phyloP scores from a whole-genome alignment of 2,888 invertebrate species.

The Cheilosia scutellata region DNA sequence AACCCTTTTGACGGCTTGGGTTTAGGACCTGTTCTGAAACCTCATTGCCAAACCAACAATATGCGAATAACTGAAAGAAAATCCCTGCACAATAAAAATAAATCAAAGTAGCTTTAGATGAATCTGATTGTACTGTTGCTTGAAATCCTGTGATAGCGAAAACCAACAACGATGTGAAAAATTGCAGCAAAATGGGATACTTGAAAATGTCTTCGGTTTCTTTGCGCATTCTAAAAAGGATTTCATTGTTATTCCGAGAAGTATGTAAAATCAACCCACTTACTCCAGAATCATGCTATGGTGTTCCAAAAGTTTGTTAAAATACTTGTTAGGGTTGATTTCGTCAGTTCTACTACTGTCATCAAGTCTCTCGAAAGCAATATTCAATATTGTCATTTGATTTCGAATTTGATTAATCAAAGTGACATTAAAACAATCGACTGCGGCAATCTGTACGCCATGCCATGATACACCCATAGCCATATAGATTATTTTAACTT shows the following conservation, averaged over 20 bases:
- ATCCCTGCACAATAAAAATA: conserved; percentile 79
- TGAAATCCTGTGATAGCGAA: conserved; percentile 80
- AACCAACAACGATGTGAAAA: conserved; percentile 78
- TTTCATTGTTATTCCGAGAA: conserved; percentile 14
- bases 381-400: conserved; percentile 79
- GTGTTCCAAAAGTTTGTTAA: conserved; percentile 77
- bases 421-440: conserved; percentile 79
- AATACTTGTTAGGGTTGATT: conserved; percentile 66
- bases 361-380: conserved; percentile 78
- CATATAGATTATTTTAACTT: conserved; percentile 77
- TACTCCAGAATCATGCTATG: conserved; percentile 78
- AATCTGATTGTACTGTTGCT: conserved; percentile 76
- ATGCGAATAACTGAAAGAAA: conserved; percentile 79
- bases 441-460: conserved; percentile 77
- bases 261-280: background rate
- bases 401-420: conserved; percentile 80
- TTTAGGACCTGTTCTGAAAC: conserved; percentile 78
- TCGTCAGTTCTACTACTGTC: background rate
- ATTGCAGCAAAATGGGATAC: conserved; percentile 78
- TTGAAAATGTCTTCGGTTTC: conserved; percentile 78
- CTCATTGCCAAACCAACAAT: conserved; percentile 81
- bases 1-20: too few relatives aligned
- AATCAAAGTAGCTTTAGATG: conserved; percentile 77
- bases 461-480: conserved; percentile 49
- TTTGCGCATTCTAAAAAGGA: conserved; percentile 76